Base-by-base conservation (phyloP, 2,113 vertebrate genomes). In the Centrocercus urophasianus region DNA sequence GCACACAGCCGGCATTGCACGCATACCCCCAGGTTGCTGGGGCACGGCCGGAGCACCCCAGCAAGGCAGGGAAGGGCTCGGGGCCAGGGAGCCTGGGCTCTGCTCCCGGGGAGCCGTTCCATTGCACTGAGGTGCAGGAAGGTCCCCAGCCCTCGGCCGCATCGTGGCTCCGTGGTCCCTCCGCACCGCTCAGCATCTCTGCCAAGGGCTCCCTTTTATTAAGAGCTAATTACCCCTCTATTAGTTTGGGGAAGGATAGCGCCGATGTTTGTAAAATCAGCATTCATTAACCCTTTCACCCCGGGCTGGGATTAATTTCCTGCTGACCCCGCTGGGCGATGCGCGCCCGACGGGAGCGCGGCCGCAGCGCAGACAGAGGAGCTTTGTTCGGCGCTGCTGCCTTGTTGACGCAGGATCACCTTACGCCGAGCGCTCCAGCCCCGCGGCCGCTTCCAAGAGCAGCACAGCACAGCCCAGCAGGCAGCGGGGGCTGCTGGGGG, bases 231-330 rank as follows among this genome's bases (percentile, higher is more conserved):
- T 81, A 88, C 27, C 77, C 70, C 70, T 70, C 88, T 86, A 57
- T 65, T 88, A 87, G 77, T 89, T 87, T 83, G 75, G 92, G 66
- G 89, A 77, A 64, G 86, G 95, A 43, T 48, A 36, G 22, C 4
- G 66, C 77, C 3, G 48, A 25, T 78, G 78, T 91, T 78, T 83
- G 92, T 77, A 92, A 74, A 90, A 81, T 89, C 95, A 92, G 78
- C 92, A 60, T 92, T 72, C 90, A 54, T 96, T 96, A 94, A 96
- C 93, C 90, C 95, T 91, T 93, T 91, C 89, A 81, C 92, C 92
- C 67, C 84, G 4, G 93, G 42, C 92, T 52, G 88, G 87, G 88
- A 67, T 69, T 50, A 45, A 78, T 96, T 93, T 96, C 95, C 89
- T 77, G 89, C 80, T 74, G 96, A 63, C 72, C 92, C 59, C 13